Evolutionary conservation across 2,888 invertebrate species (phyloP), one percentile per base, ranked within the genome.

Genomic region (Xanthostigma xanthostigma): DNA sequence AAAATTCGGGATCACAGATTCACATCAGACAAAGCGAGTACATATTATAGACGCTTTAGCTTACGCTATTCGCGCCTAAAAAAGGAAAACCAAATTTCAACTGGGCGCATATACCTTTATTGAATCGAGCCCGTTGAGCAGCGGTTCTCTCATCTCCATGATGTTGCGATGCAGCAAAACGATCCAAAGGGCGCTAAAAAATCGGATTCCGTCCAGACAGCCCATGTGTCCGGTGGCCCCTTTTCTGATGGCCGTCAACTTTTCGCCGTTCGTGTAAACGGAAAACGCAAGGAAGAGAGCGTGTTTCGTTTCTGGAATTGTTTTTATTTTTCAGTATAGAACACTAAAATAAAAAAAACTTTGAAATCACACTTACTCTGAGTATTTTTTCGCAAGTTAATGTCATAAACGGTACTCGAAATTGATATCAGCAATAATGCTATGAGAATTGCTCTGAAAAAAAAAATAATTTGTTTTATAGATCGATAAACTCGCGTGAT

Each of bases 141-240:
- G 9, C 11, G 12, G 36, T 6, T 36, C 44, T 2, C 14, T 35
- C 9, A 44, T 14, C 11, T 36, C 33, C 8, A 9, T 34, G 10
- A 36, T 12, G 12, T 11, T 2, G 0, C 63, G 62, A 45, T 69
- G 68, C 1, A 66, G 67, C 0, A 67, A 55, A 1, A 68, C 55
- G 17, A 69, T 64, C 68, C 68, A 68, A 45, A 67, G 41, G 65
- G 68, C 67, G n/a, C 67, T 65, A 33, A 68, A 58, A 2, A 64
- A 58, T 46, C 68, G 56, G 41, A 69, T 61, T 8, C 68, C 68
- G 36, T 68, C 67, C 4, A 68, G 51, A 48, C 68, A 68, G 42
- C 65, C 64, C 12, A 68, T 46, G 0, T 64, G 55, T 1, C 60
- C 64, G 1, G 66, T 51, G 62, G 57, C 2, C 60, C 55, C 1